These are phyloP conservation scores for Apocheima hispidaria DNA, from an alignment of 2,888 invertebrate genomes.

Conservation along the genomic window DNA sequence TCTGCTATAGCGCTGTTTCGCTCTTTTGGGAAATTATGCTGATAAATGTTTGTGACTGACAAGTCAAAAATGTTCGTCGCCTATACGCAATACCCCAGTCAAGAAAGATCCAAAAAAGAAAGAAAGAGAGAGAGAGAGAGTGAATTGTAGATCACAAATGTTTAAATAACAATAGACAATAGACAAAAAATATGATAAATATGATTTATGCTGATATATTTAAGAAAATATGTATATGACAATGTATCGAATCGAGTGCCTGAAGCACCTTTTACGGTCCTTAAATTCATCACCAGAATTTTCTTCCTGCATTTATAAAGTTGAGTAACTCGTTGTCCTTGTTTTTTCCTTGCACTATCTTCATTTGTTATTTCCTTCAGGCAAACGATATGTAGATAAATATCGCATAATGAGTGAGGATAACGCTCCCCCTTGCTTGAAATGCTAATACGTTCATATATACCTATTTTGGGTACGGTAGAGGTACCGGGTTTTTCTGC, in stretches of 20 bases:
- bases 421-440: constrained; percentile 30
- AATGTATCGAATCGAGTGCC: background rate
- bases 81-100: no score
- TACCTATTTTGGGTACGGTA: constrained; percentile 25
- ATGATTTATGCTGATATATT: no score
- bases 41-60: no score
- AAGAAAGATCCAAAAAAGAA: no score
- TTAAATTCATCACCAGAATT: background rate
- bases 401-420: constrained; percentile 27
- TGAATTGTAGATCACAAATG: no score
- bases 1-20: constrained; percentile 41
- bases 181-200: no score
- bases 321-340: constrained; percentile 3
- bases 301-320: constrained; percentile 1
- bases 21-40: constrained; percentile 6
- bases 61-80: no score
- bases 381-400: constrained; percentile 28
- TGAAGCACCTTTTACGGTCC: background rate
- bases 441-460: constrained; percentile 35
- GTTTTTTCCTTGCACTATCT: constrained; percentile 38
- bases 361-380: constrained; percentile 30
- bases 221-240: background rate
- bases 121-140: no score
- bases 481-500: constrained; percentile 21
- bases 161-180: no score